Evolutionary conservation across 2,113 vertebrate species (phyloP).

Genomic region (Cephalopholis sonnerati): DNA sequence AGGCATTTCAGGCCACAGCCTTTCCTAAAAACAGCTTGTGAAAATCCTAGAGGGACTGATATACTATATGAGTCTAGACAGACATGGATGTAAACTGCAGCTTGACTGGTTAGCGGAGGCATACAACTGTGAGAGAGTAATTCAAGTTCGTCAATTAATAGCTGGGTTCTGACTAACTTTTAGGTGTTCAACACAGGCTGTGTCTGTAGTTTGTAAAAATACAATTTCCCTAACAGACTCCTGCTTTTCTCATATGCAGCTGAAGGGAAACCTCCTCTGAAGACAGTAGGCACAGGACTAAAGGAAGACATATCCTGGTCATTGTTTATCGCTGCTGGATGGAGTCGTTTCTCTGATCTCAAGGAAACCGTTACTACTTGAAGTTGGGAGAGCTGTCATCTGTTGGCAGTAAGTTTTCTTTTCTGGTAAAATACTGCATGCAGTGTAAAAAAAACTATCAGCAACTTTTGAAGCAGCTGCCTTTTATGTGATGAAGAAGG

Average conservation of each 20-base stretch:
- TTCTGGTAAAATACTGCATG: slow-evolving; percentile 22
- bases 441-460: neutral
- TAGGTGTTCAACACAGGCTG: neutral
- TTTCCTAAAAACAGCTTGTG: too few species aligned
- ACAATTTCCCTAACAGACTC: slow-evolving; percentile 3
- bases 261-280: slow-evolving; percentile 45
- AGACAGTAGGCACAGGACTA: slow-evolving; percentile 40
- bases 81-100: too few species aligned
- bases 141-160: neutral
- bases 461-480: neutral
- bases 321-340: slow-evolving; percentile 65
- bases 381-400: slow-evolving; percentile 26
- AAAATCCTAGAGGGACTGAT: too few species aligned
- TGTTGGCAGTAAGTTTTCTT: slow-evolving; percentile 40
- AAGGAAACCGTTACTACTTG: slow-evolving; percentile 33
- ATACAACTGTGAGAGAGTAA: too few species aligned
- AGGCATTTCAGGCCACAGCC: too few species aligned
- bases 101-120: too few species aligned
- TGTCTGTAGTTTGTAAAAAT: slow-evolving; percentile 12
- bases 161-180: neutral
- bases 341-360: slow-evolving; percentile 36
- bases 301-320: slow-evolving; percentile 63
- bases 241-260: slow-evolving; percentile 9
- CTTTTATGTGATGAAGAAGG: slow-evolving; percentile 23
- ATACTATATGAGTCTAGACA: too few species aligned